Evolutionary conservation across 2,113 vertebrate species (phyloP), one percentile per base, ranked within the genome.

Genomic region (Anhinga rufa): DNA sequence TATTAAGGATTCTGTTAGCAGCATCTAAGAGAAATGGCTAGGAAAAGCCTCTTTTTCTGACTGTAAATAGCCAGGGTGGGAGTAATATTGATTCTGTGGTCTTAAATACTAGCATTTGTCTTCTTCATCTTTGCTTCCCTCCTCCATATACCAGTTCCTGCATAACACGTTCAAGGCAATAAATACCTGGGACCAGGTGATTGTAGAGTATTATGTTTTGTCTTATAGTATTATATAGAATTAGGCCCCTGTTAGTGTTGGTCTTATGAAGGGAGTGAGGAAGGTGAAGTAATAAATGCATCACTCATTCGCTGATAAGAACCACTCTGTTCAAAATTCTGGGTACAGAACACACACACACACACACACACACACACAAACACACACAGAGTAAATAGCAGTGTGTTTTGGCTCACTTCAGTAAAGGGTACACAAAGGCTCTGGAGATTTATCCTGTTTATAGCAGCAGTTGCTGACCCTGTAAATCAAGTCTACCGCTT

Each of bases 381-480:
- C 25, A 44, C 46, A 38, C 11, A 29, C 12, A 34, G 29, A 83
- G 90, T 82, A 75, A 95, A 93, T 32, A 90, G 74, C 86, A 46
- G 61, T 51, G 40, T 88, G 17, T 90, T 82, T 96, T 92, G 75
- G 72, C 87, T 97, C 75, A 22, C 82, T 94, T 79, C 79, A 92
- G 5, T 76, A 93, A 76, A 93, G 49, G 65, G 7, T 72, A 87
- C 88, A 68, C 77, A 79, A 61, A 90, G 91, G 70, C 88, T 87
- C 57, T 84, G 70, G 87, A 96, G 96, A 96, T 96, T 94, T 91
- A 92, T 95, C 82, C 88, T 81, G 64, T 92, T 97, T 89, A 89
- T 66, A 92, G 81, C 92, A 91, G 90, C 79, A 76, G 51, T 95
- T 93, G 87, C 88, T 95, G 92, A 96, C 90, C 97, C 95, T 72